Conservation (phyloP, 2,113 vertebrate species). For the rat (Rattus norvegicus) region DNA sequence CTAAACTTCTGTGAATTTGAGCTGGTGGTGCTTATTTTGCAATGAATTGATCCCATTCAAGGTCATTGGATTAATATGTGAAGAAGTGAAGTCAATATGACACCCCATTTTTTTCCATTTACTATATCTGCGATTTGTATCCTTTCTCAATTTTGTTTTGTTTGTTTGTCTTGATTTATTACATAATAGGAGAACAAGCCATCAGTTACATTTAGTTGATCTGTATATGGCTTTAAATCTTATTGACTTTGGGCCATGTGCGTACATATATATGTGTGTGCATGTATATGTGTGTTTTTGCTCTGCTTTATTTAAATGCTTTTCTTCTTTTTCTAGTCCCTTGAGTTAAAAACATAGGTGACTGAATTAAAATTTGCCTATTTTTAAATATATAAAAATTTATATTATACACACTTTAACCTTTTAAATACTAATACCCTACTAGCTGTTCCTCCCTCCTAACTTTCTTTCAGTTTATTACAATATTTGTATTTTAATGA, state of each 20-base stretch:
- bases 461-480: not conserved
- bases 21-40: not conserved
- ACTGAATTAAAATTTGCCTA: not conserved
- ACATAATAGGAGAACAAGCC: not conserved
- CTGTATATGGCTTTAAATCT: constrained; percentile 23
- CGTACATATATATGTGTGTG: not conserved
- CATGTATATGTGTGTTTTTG: not conserved
- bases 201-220: not conserved
- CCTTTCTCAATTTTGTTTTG: not conserved
- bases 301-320: not conserved
- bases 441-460: not conserved
- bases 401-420: not conserved
- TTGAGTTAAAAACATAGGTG: not conserved
- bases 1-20: not conserved
- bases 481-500: not conserved
- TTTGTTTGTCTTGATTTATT: not conserved
- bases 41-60: not conserved
- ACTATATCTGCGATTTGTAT: not conserved
- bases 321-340: not conserved
- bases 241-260: not conserved
- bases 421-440: not conserved
- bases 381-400: not conserved
- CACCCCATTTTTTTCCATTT: not conserved
- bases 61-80: not conserved
- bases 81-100: not conserved